Evolutionary conservation across 2,888 invertebrate genomes (phyloP).

Genomic region (Hirtodrosophila duncani): DNA sequence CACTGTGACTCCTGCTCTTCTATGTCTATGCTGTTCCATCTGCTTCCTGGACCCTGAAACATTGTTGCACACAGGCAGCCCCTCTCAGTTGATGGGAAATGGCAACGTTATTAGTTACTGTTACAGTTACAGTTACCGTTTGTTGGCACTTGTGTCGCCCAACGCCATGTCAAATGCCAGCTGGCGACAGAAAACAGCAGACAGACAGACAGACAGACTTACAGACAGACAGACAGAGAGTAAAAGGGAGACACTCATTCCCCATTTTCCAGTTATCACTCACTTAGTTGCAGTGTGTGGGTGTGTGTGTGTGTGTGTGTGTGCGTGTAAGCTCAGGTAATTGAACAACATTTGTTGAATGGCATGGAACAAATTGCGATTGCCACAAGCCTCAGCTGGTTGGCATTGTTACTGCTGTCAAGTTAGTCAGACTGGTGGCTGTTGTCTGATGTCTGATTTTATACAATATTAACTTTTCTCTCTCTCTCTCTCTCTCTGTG

Average conservation of each 20-base stretch:
- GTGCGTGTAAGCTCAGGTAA: constrained; percentile 45
- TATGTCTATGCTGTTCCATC: no score
- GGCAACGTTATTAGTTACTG: constrained; percentile 31
- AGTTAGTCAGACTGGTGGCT: no score
- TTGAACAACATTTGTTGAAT: constrained; percentile 74
- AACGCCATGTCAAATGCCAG: constrained; percentile 49
- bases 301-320: constrained; percentile 8
- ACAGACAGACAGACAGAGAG: constrained; percentile 34
- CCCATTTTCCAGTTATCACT: no score
- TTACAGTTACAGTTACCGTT: constrained; percentile 5
- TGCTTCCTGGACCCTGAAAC: no score
- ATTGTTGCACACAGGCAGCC: no score
- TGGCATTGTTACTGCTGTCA: constrained; percentile 33
- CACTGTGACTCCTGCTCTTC: constrained; percentile 11
- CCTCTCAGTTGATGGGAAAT: neutral
- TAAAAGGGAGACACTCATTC: no score
- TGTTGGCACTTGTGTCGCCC: no score
- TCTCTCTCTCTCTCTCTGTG: no score
- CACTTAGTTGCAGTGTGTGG: constrained; percentile 28
- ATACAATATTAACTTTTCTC: constrained; percentile 34
- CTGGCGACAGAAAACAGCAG: constrained; percentile 28
- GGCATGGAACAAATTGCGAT: constrained; percentile 62
- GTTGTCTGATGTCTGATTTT: constrained; percentile 40
- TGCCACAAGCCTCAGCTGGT: constrained; percentile 32
- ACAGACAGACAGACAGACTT: constrained; percentile 11